Percentiles rank a stretch among this genome's conserved stretches.
Conservation (phyloP, 2,113 vertebrate species). For the Sorex araneus region DNA sequence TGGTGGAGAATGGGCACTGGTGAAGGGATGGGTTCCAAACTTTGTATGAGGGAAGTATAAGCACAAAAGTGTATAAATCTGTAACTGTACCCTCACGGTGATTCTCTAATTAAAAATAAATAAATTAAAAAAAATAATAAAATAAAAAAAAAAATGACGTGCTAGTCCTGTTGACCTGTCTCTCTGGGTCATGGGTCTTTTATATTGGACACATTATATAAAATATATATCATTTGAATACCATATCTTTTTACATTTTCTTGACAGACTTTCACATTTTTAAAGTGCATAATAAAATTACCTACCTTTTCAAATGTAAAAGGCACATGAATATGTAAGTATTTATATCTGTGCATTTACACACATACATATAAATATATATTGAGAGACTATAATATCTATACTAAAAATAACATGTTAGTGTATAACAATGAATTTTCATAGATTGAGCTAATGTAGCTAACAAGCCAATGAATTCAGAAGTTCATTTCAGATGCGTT, state of each 20-base stretch:
- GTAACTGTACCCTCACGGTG: too few relatives aligned
- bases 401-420: background rate
- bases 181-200: background rate
- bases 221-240: background rate
- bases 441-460: background rate
- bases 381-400: background rate
- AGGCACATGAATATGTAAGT: background rate
- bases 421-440: background rate
- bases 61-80: too few relatives aligned
- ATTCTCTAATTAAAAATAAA: too few relatives aligned
- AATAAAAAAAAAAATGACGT: too few relatives aligned
- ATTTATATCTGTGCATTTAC: background rate
- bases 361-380: background rate
- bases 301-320: background rate
- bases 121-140: too few relatives aligned
- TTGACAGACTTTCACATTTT: background rate
- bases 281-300: background rate
- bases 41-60: too few relatives aligned
- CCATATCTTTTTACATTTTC: background rate
- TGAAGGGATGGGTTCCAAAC: too few relatives aligned
- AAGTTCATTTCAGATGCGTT: accelerated
- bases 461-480: background rate
- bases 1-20: too few relatives aligned
- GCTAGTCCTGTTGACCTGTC: too few relatives aligned
- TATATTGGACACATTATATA: background rate